Conservation (phyloP, 2,888 invertebrate species). For the Euzophera pinguis region DNA sequence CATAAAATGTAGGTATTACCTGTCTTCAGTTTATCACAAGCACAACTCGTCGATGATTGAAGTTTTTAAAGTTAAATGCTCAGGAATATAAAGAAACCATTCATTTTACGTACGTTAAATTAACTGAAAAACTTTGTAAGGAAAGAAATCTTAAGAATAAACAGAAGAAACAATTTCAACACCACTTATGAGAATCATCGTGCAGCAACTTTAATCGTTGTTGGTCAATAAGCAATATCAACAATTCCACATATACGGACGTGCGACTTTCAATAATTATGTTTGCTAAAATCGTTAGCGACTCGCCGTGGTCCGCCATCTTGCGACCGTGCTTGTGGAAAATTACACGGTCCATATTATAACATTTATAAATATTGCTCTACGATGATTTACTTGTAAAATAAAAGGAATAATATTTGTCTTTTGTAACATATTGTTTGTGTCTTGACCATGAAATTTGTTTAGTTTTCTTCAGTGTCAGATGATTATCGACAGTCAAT, state of each 20-base stretch:
- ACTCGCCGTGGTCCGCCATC: slow-evolving; percentile 14
- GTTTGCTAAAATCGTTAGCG: slow-evolving; percentile 70
- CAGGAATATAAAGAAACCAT: too few relatives aligned
- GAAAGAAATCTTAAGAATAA: too few relatives aligned
- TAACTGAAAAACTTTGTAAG: too few relatives aligned
- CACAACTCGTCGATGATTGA: too few relatives aligned
- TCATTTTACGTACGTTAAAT: too few relatives aligned
- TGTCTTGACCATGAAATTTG: background rate
- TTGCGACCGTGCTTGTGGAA: slow-evolving; percentile 32
- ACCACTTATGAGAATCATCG: slow-evolving; percentile 1
- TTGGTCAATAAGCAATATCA: slow-evolving; percentile 68
- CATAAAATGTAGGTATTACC: too few relatives aligned
- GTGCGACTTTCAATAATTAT: slow-evolving; percentile 77
- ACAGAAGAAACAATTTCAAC: background rate
- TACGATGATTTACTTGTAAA: slow-evolving; percentile 14
- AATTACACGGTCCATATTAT: slow-evolving; percentile 14
- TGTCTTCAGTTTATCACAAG: too few relatives aligned
- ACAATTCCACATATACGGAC: slow-evolving; percentile 50
- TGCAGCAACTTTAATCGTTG: slow-evolving; percentile 31
- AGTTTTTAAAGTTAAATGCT: too few relatives aligned
- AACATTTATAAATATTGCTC: slow-evolving; percentile 11
- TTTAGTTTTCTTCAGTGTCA: too few relatives aligned
- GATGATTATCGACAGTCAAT: too few relatives aligned
- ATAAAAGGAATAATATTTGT: slow-evolving; percentile 11
- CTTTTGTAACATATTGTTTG: background rate